phyloP scores from a whole-genome alignment of 2,888 invertebrate genomes.

The Eurytoma adleriae region DNA sequence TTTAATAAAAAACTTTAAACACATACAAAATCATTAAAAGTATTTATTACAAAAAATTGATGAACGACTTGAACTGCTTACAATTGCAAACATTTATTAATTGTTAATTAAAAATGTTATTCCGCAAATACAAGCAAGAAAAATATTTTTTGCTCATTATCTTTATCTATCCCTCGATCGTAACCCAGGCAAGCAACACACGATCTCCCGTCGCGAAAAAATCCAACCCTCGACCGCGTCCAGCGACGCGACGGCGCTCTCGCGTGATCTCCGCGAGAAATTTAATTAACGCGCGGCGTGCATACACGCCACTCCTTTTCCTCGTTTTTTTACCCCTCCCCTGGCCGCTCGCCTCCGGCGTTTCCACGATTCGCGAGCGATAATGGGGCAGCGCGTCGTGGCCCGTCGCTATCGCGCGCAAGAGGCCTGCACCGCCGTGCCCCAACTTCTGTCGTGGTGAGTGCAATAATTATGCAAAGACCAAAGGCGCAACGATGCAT shows the following conservation, averaged over 20 bases:
- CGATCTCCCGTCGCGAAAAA: conserved; percentile 9
- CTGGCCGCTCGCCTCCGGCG: not conserved
- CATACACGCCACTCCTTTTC: conserved; percentile 44
- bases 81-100: too few species aligned
- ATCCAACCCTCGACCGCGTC: conserved; percentile 16
- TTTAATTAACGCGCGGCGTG: conserved; percentile 66
- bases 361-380: conserved; percentile 2
- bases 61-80: too few species aligned
- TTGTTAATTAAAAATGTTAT: not conserved
- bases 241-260: conserved; percentile 47
- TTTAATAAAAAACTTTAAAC: not conserved
- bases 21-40: too few species aligned
- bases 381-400: not conserved
- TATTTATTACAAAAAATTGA: not conserved
- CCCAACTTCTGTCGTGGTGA: conserved; percentile 61
- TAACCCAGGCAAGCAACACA: not conserved
- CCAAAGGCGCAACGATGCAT: conserved; percentile 67
- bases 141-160: conserved; percentile 19
- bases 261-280: conserved; percentile 61
- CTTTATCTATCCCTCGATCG: conserved; percentile 6
- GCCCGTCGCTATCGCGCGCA: conserved; percentile 54
- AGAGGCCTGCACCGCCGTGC: conserved; percentile 59
- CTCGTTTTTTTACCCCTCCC: conserved; percentile 41
- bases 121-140: conserved; percentile 15
- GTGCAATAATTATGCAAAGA: conserved; percentile 74